These are phyloP conservation scores for Gyps fulvus DNA, from an alignment of 2,113 vertebrate species.

Conservation along the genomic window DNA sequence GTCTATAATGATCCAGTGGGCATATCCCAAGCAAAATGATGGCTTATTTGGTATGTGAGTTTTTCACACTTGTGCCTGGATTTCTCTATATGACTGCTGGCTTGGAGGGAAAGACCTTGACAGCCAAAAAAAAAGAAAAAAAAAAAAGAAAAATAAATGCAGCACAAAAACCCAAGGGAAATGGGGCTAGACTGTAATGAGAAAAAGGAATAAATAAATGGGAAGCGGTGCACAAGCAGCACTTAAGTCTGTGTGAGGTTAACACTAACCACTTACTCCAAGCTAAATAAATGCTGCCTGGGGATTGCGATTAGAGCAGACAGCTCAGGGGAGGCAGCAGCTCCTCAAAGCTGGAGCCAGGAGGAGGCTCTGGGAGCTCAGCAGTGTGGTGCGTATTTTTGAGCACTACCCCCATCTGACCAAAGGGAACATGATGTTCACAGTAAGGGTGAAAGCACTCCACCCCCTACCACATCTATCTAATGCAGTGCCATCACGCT, in stretches of 20 bases:
- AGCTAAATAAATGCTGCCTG: constrained; percentile 30
- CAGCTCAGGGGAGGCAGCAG: neutral
- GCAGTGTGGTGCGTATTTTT: neutral
- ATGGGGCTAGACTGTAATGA: neutral
- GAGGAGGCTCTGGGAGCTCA: neutral
- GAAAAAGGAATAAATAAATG: constrained; percentile 44
- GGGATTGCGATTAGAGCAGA: neutral
- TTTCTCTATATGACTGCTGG: neutral
- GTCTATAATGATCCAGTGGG: neutral
- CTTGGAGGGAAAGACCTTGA: neutral
- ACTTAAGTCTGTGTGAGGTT: constrained; percentile 26
- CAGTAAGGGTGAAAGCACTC: neutral
- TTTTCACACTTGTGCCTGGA: neutral
- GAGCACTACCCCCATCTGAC: neutral
- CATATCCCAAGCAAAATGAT: neutral
- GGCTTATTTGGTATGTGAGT: neutral
- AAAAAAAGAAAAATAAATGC: neutral
- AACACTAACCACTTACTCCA: constrained; percentile 18
- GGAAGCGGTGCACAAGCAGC: neutral
- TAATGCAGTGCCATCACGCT: neutral
- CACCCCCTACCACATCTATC: neutral
- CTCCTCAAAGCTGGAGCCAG: neutral
- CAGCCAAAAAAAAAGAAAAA: neutral
- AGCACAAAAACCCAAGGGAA: neutral
- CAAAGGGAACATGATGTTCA: neutral